Percentiles rank a stretch among this genome's conserved stretches.
These are phyloP conservation scores for Trachelus tabidus DNA, from an alignment of 2,888 invertebrate species.

Conservation along the genomic window DNA sequence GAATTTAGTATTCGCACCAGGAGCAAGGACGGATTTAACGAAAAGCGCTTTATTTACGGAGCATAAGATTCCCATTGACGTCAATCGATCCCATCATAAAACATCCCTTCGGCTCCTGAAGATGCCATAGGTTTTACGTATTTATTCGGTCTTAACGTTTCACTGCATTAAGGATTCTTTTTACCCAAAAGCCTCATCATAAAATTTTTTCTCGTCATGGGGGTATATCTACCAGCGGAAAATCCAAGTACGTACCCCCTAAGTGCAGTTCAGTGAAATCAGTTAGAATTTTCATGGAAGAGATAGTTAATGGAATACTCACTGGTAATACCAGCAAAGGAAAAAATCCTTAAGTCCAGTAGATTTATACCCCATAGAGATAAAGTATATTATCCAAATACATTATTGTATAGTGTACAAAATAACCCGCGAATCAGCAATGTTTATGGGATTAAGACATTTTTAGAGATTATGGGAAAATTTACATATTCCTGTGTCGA, in stretches of 20 bases:
- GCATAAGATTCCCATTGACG: neutral
- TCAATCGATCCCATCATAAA: neutral
- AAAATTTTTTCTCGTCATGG: neutral
- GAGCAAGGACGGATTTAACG: neutral
- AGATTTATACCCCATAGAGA: slow-evolving; percentile 29
- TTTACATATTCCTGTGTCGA: neutral
- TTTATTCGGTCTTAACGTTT: neutral
- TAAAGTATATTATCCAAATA: neutral
- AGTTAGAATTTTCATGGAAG: neutral
- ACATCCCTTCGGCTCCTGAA: neutral
- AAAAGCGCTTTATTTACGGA: neutral
- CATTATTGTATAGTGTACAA: neutral
- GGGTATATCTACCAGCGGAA: neutral
- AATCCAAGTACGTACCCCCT: neutral
- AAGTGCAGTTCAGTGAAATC: neutral
- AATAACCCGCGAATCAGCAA: neutral
- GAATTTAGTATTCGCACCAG: neutral
- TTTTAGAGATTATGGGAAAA: neutral
- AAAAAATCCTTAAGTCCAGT: slow-evolving; percentile 27
- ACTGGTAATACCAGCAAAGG: slow-evolving; percentile 39
- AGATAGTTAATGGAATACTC: slow-evolving; percentile 15
- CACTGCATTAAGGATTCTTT: neutral
- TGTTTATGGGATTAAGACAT: neutral
- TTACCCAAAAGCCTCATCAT: neutral
- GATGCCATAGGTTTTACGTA: neutral